Base-by-base conservation (phyloP, 64 coral and sea anemone species). In the Stylophora pistillata region DNA sequence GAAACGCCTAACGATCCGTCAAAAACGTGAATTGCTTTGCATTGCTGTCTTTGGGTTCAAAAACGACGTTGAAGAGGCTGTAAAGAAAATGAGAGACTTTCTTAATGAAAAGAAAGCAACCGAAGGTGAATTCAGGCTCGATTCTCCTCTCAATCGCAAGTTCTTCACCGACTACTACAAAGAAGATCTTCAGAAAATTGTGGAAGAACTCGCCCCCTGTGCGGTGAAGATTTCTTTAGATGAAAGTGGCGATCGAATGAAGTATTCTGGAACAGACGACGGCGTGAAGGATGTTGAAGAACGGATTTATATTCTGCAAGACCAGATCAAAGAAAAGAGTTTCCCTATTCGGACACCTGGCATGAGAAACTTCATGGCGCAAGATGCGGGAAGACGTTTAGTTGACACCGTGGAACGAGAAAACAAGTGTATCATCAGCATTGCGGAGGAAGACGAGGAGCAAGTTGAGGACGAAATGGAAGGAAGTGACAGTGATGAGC, bases 61-160 rank as follows among this genome's bases (percentile, higher is more conserved):
- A 15, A 13, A 84, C 53, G 62, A 84, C 34, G 80, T 84, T 62
- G 16, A 17, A n/a, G 80, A 71, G 53, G 80, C 80, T 15, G 80
- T 84, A 1, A 71, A 47, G 5, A 84, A 84, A 53, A 84, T 84
- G 62, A 84, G 80, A 70, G 80, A 84, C 62, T 84, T 84, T 70
- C 61, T 68, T 37, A 84, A 84, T 13, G 80, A 84, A 62, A 84
- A 68, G 9, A 84, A 84, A 84, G 60, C 80, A 70, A 84, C 80
- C 25, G 62, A 84, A 70, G 80, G 80, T 52, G 61, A 70, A 62
- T 70, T 84, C 12, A 26, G 33, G 15, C 80, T 71, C 14, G 80
- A 64, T 84, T 47, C 62, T 60, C 34, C 31, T 34, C 34, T 69
- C 17, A 60, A 84, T 70, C 80, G 61, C 69, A 84, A 13, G 62